Percentiles rank a stretch among this genome's conserved stretches.
Conservation (phyloP, 2,113 vertebrate species). For the Myrmecobius fasciatus region DNA sequence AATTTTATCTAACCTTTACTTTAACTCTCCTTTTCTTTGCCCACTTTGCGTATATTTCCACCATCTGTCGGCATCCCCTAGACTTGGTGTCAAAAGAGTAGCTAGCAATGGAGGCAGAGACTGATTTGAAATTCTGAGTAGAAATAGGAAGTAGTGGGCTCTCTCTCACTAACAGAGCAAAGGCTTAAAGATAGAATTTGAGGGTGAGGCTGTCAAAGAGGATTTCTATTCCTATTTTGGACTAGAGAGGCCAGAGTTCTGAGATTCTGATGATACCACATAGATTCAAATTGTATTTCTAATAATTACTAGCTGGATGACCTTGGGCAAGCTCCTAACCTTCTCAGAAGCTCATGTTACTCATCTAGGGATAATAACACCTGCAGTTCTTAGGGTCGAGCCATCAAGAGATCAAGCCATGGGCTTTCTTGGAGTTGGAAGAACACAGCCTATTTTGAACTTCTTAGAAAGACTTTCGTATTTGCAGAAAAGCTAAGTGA, state of each 20-base stretch:
- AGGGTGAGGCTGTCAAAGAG: neutral
- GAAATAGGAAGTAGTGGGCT: neutral
- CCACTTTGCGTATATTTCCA: conserved; percentile 11
- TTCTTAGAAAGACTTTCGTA: neutral
- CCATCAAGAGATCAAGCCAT: neutral
- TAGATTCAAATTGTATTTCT: neutral
- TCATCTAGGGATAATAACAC: neutral
- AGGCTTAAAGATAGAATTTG: neutral
- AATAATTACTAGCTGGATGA: neutral
- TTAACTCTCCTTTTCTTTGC: neutral
- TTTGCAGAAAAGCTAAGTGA: neutral
- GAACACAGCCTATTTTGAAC: neutral
- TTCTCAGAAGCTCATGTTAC: neutral
- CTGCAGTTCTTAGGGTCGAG: neutral
- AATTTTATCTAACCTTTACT: neutral
- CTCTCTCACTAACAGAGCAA: neutral
- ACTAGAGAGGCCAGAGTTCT: neutral
- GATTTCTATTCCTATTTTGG: neutral
- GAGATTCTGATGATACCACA: neutral
- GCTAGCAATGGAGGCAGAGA: neutral
- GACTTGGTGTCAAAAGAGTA: neutral
- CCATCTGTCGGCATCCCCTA: neutral
- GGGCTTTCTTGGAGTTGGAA: neutral
- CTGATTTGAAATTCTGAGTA: neutral
- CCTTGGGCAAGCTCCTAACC: neutral